Conservation (phyloP, 2,113 vertebrate genomes). For the Puffinus mauretanicus region DNA sequence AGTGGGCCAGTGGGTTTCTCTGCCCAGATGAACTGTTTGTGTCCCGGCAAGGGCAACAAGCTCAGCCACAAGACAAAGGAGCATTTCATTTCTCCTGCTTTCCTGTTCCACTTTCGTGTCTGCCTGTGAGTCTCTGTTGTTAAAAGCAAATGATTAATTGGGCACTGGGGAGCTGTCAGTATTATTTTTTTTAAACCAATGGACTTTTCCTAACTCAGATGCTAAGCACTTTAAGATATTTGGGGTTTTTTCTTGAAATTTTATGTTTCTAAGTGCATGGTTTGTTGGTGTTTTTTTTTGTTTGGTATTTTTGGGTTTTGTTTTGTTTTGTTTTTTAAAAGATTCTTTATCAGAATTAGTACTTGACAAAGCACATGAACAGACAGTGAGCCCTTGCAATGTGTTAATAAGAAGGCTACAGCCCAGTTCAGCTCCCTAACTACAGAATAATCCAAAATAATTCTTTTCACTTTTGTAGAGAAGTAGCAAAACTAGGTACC, state of each 20-base stretch:
- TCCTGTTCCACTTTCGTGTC: slow-evolving; percentile 10
- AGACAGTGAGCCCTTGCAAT: not conserved
- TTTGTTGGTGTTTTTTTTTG: not conserved
- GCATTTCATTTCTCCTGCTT: slow-evolving; percentile 43
- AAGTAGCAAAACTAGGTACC: not conserved
- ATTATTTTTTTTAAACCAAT: not conserved
- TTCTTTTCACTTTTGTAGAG: not conserved
- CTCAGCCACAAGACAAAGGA: slow-evolving; percentile 48
- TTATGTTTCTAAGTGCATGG: not conserved
- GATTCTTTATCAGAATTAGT: not conserved
- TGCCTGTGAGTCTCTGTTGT: slow-evolving; percentile 20
- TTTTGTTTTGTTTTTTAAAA: not conserved
- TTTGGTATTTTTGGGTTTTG: not conserved
- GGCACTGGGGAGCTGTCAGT: slow-evolving; percentile 32
- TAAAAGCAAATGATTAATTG: slow-evolving; percentile 52
- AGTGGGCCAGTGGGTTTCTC: slow-evolving; percentile 68
- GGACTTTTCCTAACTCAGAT: not conserved
- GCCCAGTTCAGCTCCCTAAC: not conserved
- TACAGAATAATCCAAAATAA: not conserved
- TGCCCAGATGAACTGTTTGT: slow-evolving; percentile 46
- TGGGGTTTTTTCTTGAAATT: not conserved
- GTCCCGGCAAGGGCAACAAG: slow-evolving; percentile 10
- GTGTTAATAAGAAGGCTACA: not conserved
- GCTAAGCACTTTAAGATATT: not conserved
- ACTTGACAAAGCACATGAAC: not conserved